A percentile compares a stretch with the other conserved stretches of the same genome.
These are phyloP conservation scores for Jaculus jaculus DNA, from an alignment of 2,113 vertebrate species.

Conservation along the genomic window DNA sequence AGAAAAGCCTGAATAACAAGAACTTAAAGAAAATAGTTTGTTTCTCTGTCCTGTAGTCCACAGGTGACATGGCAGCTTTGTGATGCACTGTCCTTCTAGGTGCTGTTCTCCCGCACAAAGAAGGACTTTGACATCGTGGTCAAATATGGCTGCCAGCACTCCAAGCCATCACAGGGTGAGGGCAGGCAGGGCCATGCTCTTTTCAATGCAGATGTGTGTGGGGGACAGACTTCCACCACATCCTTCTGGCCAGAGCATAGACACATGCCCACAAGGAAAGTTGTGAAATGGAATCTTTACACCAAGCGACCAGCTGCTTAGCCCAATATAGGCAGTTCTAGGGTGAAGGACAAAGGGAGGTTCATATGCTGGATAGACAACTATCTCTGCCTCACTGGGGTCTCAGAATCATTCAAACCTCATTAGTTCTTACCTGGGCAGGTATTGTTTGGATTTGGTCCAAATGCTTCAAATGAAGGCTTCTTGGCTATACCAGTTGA, in stretches of 20 bases:
- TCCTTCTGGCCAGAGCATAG: neutral
- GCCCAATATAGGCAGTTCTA: neutral
- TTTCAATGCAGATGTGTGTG: neutral
- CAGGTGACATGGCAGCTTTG: neutral
- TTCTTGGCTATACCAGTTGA: neutral
- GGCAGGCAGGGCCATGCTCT: neutral
- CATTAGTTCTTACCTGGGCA: neutral
- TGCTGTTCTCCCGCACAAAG: neutral
- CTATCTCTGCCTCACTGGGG: neutral
- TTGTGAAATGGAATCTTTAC: neutral
- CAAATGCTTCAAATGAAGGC: neutral
- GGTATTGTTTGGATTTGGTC: neutral
- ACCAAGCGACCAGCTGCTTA: neutral
- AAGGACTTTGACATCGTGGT: neutral
- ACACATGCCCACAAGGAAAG: neutral
- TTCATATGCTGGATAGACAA: neutral
- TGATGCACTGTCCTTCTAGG: neutral
- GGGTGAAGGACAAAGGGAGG: neutral
- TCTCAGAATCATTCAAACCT: neutral
- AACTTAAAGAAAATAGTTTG: conserved; percentile 20
- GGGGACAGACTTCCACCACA: neutral
- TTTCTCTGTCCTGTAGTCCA: neutral
- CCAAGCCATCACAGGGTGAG: neutral
- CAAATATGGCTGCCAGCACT: neutral
- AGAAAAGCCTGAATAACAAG: neutral